Percentiles rank a stretch among this genome's conserved stretches.
These are phyloP conservation scores for Apis dorsata DNA, from an alignment of 1,140 invertebrate species.

Conservation along the genomic window DNA sequence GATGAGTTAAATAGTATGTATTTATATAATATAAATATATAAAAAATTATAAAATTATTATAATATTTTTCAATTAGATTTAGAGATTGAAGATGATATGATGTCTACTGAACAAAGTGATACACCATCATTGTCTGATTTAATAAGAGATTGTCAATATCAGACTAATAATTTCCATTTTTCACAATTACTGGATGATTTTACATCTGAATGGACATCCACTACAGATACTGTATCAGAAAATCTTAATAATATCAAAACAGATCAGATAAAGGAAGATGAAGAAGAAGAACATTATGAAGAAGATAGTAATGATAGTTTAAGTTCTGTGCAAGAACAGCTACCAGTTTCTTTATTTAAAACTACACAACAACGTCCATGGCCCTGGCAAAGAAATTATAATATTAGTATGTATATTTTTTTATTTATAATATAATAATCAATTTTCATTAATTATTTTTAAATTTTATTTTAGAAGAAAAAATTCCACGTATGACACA, in stretches of 20 bases:
- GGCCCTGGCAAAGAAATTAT: constrained; percentile 68
- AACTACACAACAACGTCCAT: constrained; percentile 50
- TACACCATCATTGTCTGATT: constrained; percentile 65
- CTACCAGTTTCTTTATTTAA: constrained; percentile 68
- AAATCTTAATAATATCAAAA: constrained; percentile 30
- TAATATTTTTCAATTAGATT: constrained; percentile 52
- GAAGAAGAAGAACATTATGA: constrained; percentile 48
- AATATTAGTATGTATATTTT: constrained; percentile 30
- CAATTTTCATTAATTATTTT: background rate
- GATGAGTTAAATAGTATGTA: constrained; percentile 72
- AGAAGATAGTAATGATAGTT: constrained; percentile 51
- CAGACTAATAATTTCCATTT: constrained; percentile 61
- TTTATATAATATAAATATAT: background rate
- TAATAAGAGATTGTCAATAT: constrained; percentile 69
- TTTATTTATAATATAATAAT: background rate
- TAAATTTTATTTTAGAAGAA: constrained; percentile 65
- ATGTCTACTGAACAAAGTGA: constrained; percentile 57
- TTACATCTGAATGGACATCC: constrained; percentile 62
- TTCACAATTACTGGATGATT: constrained; percentile 57
- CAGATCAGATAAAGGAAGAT: constrained; percentile 48
- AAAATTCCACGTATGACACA: constrained; percentile 78
- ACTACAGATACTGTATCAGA: constrained; percentile 43
- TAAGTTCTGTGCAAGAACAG: constrained; percentile 60
- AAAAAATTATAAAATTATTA: constrained; percentile 10
- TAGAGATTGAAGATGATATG: constrained; percentile 66